Base-by-base conservation (phyloP, 2,797 vertebrate species). In the Corythornis leucogaster region DNA sequence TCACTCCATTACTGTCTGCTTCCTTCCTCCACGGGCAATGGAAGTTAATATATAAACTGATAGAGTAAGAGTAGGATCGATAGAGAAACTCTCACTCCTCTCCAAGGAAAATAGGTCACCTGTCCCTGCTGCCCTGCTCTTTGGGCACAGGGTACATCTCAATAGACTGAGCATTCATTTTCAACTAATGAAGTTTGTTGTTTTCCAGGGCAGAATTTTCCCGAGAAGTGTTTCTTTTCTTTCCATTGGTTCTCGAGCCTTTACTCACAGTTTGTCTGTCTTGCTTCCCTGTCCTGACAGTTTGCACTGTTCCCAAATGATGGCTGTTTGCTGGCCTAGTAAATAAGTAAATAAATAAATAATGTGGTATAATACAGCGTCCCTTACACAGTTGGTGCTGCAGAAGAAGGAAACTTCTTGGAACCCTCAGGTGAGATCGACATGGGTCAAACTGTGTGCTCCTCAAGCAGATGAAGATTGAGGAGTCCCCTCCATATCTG, bases 231-330 rank as follows among this genome's bases (percentile, higher is more conserved):
- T 66, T 90, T 77, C 54, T 42, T 87, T 68, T 85, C 62, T 77
- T 31, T 48, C 26, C 12, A 8, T 66, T 13, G 0, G 51, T 54
- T 90, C 71, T 87, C 0, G 7, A 84, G 88, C 70, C 70, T 0
- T 0, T 0, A 24, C 64, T 88, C 2, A 0, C 63, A 90, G 54
- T 96, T 93, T 85, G 89, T 54, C 79, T 1, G 2, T 28, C 73
- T 92, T 86, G 78, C 88, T 92, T 87, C 80, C 78, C 78, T 3
- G 14, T 86, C 80, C 80, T 93, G 90, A 93, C 87, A 93, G 91
- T 64, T 96, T 78, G 89, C 95, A 93, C 92, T 92, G 84, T 91
- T 95, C 62, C 68, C 94, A 94, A 71, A 96, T 90, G 91, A 92
- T 85, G 84, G 75, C 80, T 90, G 85, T 90, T 90, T 87, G 88